Evolutionary conservation across 1,140 invertebrate species (phyloP).

Genomic region (Pogonomyrmex barbatus): DNA sequence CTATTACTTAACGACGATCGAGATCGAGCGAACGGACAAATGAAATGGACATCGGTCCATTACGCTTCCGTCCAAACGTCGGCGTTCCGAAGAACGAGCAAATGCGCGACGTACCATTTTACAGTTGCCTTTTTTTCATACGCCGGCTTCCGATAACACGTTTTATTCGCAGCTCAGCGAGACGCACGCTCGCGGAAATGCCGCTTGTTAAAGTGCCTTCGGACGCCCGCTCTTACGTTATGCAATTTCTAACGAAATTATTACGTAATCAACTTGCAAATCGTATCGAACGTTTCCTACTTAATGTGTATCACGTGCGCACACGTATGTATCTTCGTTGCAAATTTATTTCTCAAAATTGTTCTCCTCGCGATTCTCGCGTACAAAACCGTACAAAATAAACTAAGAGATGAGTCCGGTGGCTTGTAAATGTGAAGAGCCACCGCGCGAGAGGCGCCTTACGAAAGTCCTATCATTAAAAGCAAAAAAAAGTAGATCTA

Average conservation of each 20-base stretch:
- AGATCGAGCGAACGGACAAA: conserved; percentile 46
- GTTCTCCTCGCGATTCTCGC: neutral
- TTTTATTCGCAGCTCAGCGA: conserved; percentile 1
- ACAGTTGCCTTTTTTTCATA: conserved; percentile 59
- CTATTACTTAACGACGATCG: conserved; percentile 62
- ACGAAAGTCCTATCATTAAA: conserved; percentile 34
- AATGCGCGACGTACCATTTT: conserved; percentile 69
- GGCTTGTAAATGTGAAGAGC: neutral
- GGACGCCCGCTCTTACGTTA: conserved; percentile 1
- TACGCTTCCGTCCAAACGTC: conserved; percentile 16
- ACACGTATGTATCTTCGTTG: neutral
- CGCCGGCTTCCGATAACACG: conserved; percentile 60
- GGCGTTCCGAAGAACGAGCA: conserved; percentile 63
- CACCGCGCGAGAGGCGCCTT: neutral
- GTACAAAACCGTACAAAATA: neutral
- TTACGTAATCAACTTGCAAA: neutral
- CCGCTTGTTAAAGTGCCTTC: neutral
- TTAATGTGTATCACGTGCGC: neutral
- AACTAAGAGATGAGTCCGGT: neutral
- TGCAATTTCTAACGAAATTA: conserved; percentile 33
- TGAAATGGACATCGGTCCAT: conserved; percentile 55
- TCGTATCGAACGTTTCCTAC: neutral
- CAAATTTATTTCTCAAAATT: neutral
- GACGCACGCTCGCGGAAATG: conserved; percentile 30
- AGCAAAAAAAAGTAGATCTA: conserved; percentile 31